phyloP scores from a whole-genome alignment of 2,888 invertebrate species.

The Campopleginae sp. region DNA sequence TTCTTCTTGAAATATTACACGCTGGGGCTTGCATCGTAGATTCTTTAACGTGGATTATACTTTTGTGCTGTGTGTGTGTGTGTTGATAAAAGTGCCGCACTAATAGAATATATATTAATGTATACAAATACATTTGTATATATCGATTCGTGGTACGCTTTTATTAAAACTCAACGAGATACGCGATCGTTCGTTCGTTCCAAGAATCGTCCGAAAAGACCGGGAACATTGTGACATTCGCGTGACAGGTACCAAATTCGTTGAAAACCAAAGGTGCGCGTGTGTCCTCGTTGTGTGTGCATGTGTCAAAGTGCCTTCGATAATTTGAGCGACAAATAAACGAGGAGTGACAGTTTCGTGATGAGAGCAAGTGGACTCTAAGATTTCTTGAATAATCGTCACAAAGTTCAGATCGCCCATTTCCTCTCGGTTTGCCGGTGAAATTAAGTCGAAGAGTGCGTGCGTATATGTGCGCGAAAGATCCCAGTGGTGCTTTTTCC shows the following conservation, averaged over 20 bases:
- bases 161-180: not conserved
- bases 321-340: not conserved
- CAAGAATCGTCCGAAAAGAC: not conserved
- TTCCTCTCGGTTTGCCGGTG: constrained; percentile 32
- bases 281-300: not conserved
- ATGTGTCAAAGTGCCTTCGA: constrained; percentile 14
- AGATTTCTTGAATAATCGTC: constrained; percentile 15
- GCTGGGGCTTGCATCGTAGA: not conserved
- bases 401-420: constrained; percentile 15
- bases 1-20: not conserved
- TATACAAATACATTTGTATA: not conserved
- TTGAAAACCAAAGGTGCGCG: not conserved
- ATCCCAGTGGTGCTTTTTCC: not conserved
- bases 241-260: not conserved
- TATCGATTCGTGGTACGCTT: not conserved
- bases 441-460: not conserved
- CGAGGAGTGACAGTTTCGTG: constrained; percentile 19
- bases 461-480: constrained; percentile 17
- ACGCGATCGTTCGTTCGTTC: not conserved
- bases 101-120: not conserved
- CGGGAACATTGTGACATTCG: constrained; percentile 13
- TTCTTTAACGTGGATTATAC: not conserved
- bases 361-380: constrained; percentile 13
- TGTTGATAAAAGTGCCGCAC: not conserved
- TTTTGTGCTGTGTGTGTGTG: not conserved